These are phyloP conservation scores for Anaspis maculata DNA, from an alignment of 2,888 invertebrate genomes.

Conservation along the genomic window DNA sequence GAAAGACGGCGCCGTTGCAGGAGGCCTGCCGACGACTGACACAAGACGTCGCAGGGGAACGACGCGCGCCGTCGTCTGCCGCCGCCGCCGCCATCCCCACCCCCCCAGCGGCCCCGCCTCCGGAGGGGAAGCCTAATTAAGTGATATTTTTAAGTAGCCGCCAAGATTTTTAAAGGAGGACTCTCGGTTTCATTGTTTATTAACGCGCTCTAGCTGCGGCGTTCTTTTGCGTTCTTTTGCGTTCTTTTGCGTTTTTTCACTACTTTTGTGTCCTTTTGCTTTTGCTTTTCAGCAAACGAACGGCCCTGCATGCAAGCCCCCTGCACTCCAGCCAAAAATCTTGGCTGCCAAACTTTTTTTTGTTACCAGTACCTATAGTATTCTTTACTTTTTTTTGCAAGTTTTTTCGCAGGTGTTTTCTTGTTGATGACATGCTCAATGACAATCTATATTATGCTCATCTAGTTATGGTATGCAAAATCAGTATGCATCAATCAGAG, in stretches of 20 bases:
- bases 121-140: constrained; percentile 40
- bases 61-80: constrained; percentile 37
- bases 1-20: constrained; percentile 40
- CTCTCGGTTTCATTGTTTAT: constrained; percentile 28
- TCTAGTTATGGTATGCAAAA: too few relatives aligned
- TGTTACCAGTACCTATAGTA: too few relatives aligned
- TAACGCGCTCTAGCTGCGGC: constrained; percentile 10
- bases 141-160: constrained; percentile 41
- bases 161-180: constrained; percentile 42
- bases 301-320: too few relatives aligned
- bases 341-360: too few relatives aligned
- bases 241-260: too few relatives aligned
- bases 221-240: not conserved
- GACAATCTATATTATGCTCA: too few relatives aligned
- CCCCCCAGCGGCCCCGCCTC: constrained; percentile 34
- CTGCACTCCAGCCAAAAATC: too few relatives aligned
- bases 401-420: too few relatives aligned
- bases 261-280: constrained; percentile 7
- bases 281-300: too few relatives aligned
- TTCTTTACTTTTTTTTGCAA: too few relatives aligned
- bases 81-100: constrained; percentile 26
- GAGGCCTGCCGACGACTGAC: constrained; percentile 43
- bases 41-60: constrained; percentile 41
- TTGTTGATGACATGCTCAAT: too few relatives aligned
- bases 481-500: too few relatives aligned